Percentiles rank a stretch among this genome's conserved stretches.
These are phyloP conservation scores for Indicator maculatus DNA, from an alignment of 2,113 vertebrate genomes.

Conservation along the genomic window DNA sequence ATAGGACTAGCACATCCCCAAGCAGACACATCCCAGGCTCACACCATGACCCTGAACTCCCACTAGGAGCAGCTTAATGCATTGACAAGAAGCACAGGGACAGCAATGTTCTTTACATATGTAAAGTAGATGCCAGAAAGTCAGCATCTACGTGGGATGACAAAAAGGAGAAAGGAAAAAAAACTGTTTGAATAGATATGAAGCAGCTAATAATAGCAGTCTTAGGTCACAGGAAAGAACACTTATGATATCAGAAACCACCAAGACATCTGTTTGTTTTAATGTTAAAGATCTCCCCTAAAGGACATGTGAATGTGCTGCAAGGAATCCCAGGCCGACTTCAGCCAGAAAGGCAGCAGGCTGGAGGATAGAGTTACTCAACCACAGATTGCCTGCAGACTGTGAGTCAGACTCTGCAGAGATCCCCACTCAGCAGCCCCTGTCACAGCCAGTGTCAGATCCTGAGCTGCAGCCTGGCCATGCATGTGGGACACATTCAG, in stretches of 20 bases:
- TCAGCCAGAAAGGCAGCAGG: not conserved
- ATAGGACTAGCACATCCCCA: not conserved
- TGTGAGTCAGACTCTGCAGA: not conserved
- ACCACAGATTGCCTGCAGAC: not conserved
- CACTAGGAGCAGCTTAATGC: not conserved
- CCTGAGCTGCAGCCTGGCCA: accelerated
- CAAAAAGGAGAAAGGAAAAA: not conserved
- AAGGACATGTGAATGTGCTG: not conserved
- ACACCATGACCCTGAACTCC: not conserved
- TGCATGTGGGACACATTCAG: not conserved
- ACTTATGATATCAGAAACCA: slow-evolving; percentile 58
- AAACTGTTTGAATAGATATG: not conserved
- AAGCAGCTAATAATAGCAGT: not conserved
- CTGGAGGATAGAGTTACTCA: not conserved
- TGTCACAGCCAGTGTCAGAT: accelerated
- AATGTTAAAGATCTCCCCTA: slow-evolving; percentile 4
- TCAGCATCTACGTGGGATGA: not conserved
- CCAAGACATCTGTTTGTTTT: slow-evolving; percentile 50
- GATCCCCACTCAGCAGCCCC: not conserved
- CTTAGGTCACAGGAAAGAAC: slow-evolving; percentile 40
- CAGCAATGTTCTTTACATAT: not conserved
- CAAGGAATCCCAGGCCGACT: not conserved
- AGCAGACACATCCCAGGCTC: not conserved
- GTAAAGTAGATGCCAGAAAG: not conserved
- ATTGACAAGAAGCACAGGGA: not conserved